A percentile compares a stretch with the other conserved stretches of the same genome.
Conservation (phyloP, 2,797 vertebrate genomes). For the Microhierax caerulescens region DNA sequence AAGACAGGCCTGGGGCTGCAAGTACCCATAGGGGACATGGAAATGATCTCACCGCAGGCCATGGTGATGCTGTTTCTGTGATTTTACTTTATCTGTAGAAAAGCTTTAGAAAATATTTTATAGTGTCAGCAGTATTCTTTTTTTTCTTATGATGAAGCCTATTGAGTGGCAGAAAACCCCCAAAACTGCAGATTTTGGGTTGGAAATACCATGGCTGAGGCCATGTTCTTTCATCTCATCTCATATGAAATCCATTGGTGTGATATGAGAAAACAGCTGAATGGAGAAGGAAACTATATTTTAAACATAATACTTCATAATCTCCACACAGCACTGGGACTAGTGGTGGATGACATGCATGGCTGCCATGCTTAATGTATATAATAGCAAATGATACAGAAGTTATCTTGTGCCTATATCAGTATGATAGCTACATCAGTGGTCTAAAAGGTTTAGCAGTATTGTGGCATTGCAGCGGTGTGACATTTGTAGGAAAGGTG, state of each 20-base stretch:
- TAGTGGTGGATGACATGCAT: not conserved
- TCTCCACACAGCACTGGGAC: not conserved
- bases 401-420: not conserved
- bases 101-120: not conserved
- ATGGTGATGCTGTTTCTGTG: not conserved
- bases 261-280: not conserved
- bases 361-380: not conserved
- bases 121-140: not conserved
- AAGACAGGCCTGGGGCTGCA: conserved; percentile 1
- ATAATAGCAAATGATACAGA: not conserved
- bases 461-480: not conserved
- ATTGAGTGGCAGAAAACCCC: not conserved
- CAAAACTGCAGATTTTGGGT: not conserved
- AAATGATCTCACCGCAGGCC: not conserved
- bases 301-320: not conserved
- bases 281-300: not conserved
- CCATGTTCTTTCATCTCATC: not conserved
- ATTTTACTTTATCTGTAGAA: not conserved
- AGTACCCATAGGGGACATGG: not conserved
- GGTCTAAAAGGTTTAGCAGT: not conserved
- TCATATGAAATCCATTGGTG: not conserved
- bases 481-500: not conserved
- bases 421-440: not conserved
- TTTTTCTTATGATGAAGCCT: not conserved
- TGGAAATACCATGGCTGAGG: not conserved